Conservation (phyloP, 1,140 invertebrate species). For the Drosophila orena region DNA sequence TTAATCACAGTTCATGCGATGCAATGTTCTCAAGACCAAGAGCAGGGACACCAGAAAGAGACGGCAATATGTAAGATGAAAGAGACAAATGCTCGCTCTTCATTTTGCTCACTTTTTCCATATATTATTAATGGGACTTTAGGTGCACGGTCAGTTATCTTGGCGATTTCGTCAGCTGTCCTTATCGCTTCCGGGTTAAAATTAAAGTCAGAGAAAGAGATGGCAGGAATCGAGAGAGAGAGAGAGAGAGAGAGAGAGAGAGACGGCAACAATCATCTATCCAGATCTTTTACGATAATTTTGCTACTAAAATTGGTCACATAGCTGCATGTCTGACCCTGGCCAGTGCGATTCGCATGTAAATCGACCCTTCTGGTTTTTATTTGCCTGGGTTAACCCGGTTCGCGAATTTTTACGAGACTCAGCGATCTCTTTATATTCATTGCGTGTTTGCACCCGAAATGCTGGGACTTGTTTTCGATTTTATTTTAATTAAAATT, state of each 20-base stretch:
- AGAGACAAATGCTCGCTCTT: neutral
- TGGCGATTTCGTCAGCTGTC: constrained; percentile 1
- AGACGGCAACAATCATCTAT: neutral
- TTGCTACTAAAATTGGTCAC: constrained; percentile 11
- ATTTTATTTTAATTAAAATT: constrained; percentile 81
- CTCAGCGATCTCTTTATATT: constrained; percentile 69
- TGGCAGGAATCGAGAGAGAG: neutral
- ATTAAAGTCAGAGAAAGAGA: constrained; percentile 1
- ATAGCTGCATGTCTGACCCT: too few relatives aligned
- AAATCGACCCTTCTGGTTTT: constrained; percentile 42
- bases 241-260: neutral
- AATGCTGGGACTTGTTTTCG: constrained; percentile 42
- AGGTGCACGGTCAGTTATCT: constrained; percentile 52
- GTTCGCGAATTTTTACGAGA: constrained; percentile 53
- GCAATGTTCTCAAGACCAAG: constrained; percentile 8
- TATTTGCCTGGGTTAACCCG: constrained; percentile 56
- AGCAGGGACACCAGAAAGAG: constrained; percentile 10
- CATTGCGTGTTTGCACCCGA: constrained; percentile 59
- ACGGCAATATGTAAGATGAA: neutral
- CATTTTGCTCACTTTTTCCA: neutral
- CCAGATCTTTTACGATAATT: neutral
- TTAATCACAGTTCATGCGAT: too few relatives aligned
- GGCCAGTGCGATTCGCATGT: constrained; percentile 68
- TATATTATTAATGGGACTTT: constrained; percentile 42
- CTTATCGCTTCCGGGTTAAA: constrained; percentile 49